phyloP scores from a whole-genome alignment of 2,888 invertebrate genomes.

The Troides oblongomaculatus region DNA sequence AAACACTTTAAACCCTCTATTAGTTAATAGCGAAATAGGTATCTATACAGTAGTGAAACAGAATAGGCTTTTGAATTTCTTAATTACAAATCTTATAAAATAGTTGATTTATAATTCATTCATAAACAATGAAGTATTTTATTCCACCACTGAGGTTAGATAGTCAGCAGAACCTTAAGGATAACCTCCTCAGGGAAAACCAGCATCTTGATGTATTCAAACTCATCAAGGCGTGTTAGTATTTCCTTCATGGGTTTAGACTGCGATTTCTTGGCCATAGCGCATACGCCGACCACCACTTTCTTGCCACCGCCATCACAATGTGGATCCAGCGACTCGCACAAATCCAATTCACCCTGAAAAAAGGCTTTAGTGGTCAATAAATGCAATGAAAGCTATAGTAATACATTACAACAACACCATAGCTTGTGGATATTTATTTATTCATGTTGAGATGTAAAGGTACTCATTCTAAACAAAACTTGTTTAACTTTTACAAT shows the following conservation, averaged over 20 bases:
- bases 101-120: not conserved
- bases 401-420: not conserved
- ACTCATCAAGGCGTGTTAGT: conserved; percentile 95
- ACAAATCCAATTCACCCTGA: conserved; percentile 89
- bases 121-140: conserved; percentile 50
- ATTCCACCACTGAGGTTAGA: conserved; percentile 74
- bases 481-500: no score
- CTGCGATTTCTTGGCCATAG: conserved; percentile 99
- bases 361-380: not conserved
- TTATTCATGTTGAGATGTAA: not conserved
- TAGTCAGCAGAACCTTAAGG: conserved; percentile 86
- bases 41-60: conserved; percentile 27
- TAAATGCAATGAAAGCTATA: not conserved
- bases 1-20: conserved; percentile 17
- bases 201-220: conserved; percentile 96
- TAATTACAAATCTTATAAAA: not conserved
- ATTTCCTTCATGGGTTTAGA: conserved; percentile 99
- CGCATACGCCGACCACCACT: conserved; percentile 98
- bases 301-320: conserved; percentile 88
- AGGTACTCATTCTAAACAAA: not conserved
- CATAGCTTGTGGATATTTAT: not conserved
- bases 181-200: conserved; percentile 98
- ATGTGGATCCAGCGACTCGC: conserved; percentile 82
- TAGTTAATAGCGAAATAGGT: conserved; percentile 25
- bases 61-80: conserved; percentile 19